phyloP scores from a whole-genome alignment of 2,888 invertebrate genomes.

The Papilio gigon region DNA sequence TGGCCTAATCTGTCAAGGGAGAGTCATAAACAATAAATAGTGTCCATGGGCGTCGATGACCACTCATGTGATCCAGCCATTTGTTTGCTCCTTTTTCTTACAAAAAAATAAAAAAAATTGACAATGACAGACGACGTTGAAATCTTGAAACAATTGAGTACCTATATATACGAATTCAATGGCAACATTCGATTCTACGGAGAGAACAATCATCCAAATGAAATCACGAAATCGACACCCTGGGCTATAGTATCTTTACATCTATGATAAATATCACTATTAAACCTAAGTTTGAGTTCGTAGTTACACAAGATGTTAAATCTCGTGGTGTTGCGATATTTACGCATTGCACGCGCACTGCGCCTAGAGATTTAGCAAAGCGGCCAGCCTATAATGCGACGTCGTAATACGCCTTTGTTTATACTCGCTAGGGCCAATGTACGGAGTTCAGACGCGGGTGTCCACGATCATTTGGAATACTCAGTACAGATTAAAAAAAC shows the following conservation, averaged over 20 bases:
- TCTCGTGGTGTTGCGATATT: slow-evolving; percentile 5
- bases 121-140: too few species aligned
- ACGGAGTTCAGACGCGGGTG: slow-evolving; percentile 28
- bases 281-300: background rate
- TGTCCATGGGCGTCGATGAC: too few species aligned
- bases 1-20: too few species aligned
- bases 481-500: background rate
- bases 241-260: too few species aligned
- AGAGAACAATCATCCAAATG: background rate
- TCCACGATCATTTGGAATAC: background rate
- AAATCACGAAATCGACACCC: too few species aligned
- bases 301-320: background rate
- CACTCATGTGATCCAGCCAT: too few species aligned
- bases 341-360: slow-evolving; percentile 14
- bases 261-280: background rate
- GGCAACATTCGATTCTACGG: too few species aligned
- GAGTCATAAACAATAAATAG: too few species aligned
- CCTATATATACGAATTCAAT: too few species aligned
- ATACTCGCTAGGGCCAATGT: slow-evolving; percentile 37
- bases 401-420: slow-evolving; percentile 37
- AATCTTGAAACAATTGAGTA: too few species aligned
- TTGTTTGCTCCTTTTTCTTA: too few species aligned
- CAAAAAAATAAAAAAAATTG: too few species aligned
- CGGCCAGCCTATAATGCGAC: slow-evolving; percentile 32
- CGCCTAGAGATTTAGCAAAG: slow-evolving; percentile 25